A percentile compares a stretch with the other conserved stretches of the same genome.
Evolutionary conservation across 2,113 vertebrate species (phyloP).

Genomic region (Tenebrosternarchus preto): DNA sequence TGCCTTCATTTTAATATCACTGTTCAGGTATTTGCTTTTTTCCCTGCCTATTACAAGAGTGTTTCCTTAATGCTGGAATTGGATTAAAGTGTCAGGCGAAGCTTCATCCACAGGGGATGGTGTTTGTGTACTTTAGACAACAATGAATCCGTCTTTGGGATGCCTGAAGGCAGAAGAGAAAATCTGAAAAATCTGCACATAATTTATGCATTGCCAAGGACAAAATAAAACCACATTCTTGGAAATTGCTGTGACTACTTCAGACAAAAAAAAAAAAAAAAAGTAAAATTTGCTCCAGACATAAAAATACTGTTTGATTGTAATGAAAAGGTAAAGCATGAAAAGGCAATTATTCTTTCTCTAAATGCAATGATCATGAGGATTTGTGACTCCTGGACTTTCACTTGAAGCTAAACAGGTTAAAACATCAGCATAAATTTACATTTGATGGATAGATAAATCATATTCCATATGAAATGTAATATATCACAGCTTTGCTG

Average conservation of each 20-base stretch:
- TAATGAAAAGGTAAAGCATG: constrained; percentile 53
- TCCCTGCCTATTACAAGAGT: neutral
- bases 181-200: constrained; percentile 57
- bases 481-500: constrained; percentile 56
- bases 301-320: constrained; percentile 60
- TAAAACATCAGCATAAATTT: constrained; percentile 61
- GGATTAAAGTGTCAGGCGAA: constrained; percentile 15
- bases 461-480: constrained; percentile 54
- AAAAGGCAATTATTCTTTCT: constrained; percentile 57
- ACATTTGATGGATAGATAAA: constrained; percentile 62
- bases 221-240: constrained; percentile 67
- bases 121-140: neutral
- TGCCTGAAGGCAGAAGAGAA: constrained; percentile 4
- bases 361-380: constrained; percentile 63
- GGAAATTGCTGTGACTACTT: constrained; percentile 69
- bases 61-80: neutral
- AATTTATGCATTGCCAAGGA: constrained; percentile 68
- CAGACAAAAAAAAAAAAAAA: constrained; percentile 70
- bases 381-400: constrained; percentile 62
- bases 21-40: neutral
- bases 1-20: neutral
- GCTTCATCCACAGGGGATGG: neutral
- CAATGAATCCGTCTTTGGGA: constrained; percentile 6
- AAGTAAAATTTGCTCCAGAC: constrained; percentile 65
- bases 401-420: constrained; percentile 58